Percentiles rank a stretch among this genome's conserved stretches.
Conservation (phyloP, 2,113 vertebrate species). For the Motacilla tschutschensis region DNA sequence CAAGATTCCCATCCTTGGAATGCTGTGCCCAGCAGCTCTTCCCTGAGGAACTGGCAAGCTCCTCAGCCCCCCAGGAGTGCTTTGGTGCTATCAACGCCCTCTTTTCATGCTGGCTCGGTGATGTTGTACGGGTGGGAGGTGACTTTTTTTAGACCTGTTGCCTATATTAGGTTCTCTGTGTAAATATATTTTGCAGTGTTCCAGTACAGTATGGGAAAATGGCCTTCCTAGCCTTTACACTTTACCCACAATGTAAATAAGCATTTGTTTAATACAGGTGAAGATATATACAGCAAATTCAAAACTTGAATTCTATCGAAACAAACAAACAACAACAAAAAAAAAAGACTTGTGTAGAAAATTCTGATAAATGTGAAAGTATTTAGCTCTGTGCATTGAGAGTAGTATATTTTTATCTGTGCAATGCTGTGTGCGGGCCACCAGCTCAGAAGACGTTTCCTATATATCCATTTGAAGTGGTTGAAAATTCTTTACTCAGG, state of each 20-base stretch:
- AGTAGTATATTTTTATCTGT: constrained; percentile 79
- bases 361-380: constrained; percentile 75
- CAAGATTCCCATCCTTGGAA: neutral
- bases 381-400: constrained; percentile 75
- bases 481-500: constrained; percentile 77
- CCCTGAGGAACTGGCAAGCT: neutral
- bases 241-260: constrained; percentile 73
- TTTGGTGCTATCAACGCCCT: constrained; percentile 70
- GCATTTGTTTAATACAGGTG: constrained; percentile 69
- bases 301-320: constrained; percentile 68
- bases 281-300: constrained; percentile 60
- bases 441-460: constrained; percentile 69
- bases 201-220: constrained; percentile 55
- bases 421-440: constrained; percentile 78
- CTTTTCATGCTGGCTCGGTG: constrained; percentile 24
- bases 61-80: neutral
- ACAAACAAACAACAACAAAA: neutral
- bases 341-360: constrained; percentile 66
- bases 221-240: constrained; percentile 69
- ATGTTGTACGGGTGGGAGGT: constrained; percentile 65
- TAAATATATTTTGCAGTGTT: constrained; percentile 70
- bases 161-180: constrained; percentile 82
- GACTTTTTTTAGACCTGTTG: constrained; percentile 62
- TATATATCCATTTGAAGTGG: constrained; percentile 69
- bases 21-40: neutral